Evolutionary conservation across 1,140 invertebrate genomes (phyloP).

Genomic region (Cryptotermes secundus): DNA sequence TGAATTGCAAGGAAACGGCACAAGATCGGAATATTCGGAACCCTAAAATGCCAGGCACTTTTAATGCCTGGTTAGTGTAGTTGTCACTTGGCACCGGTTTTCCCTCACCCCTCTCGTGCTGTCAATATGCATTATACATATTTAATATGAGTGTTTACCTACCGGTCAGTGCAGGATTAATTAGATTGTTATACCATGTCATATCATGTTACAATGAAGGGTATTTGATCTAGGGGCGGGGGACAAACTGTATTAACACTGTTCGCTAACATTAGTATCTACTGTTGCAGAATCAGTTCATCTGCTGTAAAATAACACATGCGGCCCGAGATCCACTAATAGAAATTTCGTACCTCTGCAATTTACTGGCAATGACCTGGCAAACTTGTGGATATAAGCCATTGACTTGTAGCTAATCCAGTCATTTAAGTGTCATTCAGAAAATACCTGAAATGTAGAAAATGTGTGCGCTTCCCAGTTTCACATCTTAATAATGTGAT

Average conservation of each 20-base stretch:
- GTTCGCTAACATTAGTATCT: neutral
- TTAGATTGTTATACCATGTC: constrained; percentile 8
- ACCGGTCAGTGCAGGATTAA: neutral
- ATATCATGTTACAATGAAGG: neutral
- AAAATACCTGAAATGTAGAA: neutral
- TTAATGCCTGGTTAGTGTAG: no score
- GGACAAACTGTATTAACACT: neutral
- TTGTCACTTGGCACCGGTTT: no score
- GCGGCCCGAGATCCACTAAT: neutral
- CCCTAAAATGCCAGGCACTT: no score
- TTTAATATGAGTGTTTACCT: neutral
- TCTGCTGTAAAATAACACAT: neutral
- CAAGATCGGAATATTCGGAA: no score
- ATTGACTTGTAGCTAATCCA: neutral
- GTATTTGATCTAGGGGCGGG: neutral
- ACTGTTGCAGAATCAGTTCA: neutral
- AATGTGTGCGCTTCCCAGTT: neutral
- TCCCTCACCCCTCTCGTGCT: neutral
- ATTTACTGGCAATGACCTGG: neutral
- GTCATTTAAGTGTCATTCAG: neutral
- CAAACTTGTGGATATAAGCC: neutral
- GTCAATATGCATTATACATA: neutral
- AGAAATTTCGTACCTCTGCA: neutral
- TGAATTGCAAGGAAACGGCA: no score
- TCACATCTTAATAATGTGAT: neutral